Conservation (phyloP, 92 coral and sea anemone genomes). For the Siderastrea radians region DNA sequence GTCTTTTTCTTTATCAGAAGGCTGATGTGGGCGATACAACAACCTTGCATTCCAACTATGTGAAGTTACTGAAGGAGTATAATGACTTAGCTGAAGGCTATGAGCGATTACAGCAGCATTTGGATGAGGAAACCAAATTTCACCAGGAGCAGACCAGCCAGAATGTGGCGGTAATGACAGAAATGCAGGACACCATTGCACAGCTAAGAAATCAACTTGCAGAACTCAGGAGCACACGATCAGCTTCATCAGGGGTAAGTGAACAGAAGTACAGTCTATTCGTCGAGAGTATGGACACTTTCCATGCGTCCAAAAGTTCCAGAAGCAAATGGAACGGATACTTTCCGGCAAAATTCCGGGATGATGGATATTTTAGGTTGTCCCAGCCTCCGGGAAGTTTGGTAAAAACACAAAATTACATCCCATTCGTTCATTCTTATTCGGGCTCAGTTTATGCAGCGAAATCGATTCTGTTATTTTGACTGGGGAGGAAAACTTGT, state of each 20-base stretch:
- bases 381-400: no score
- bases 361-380: no score
- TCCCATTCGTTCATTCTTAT: no score
- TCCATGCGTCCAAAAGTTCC: no score
- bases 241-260: slow-evolving; percentile 83
- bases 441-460: no score
- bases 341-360: no score
- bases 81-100: slow-evolving; percentile 93
- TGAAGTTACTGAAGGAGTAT: slow-evolving; percentile 86
- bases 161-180: slow-evolving; percentile 95
- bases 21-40: slow-evolving; percentile 29
- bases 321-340: no score
- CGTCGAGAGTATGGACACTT: no score
- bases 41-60: slow-evolving; percentile 67
- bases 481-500: no score
- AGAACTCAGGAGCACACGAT: slow-evolving; percentile 72
- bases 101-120: slow-evolving; percentile 72
- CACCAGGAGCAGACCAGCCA: slow-evolving; percentile 95
- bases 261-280: no score
- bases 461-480: no score
- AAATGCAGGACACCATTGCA: slow-evolving; percentile 98
- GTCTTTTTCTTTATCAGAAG: slow-evolving; percentile 9
- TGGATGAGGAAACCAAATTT: slow-evolving; percentile 88
- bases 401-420: no score
- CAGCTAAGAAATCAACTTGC: slow-evolving; percentile 81